These are phyloP conservation scores for Urocynchramus pylzowi DNA, from an alignment of 2,113 vertebrate species.

Conservation along the genomic window DNA sequence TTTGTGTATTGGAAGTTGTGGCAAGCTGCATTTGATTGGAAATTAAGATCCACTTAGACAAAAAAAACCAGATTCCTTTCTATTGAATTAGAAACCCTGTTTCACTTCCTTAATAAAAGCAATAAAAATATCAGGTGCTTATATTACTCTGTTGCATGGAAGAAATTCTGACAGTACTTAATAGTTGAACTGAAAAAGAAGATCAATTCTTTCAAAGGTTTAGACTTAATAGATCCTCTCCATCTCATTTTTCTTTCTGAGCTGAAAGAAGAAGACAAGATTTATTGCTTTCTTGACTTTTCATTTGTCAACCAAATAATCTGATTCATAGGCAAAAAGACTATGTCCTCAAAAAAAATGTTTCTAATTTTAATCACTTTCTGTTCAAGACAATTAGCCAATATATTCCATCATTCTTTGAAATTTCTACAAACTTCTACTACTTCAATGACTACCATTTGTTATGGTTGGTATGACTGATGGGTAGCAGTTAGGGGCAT, in stretches of 20 bases:
- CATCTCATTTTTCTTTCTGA: neutral
- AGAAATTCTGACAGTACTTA: neutral
- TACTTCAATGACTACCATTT: neutral
- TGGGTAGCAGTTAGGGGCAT: neutral
- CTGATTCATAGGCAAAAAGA: neutral
- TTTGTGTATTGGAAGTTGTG: neutral
- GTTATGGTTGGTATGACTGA: neutral
- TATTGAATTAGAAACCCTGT: neutral
- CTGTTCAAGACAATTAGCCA: neutral
- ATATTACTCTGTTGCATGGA: neutral
- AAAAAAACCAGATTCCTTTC: neutral
- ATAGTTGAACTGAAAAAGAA: neutral
- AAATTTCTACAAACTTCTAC: neutral
- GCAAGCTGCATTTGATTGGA: neutral
- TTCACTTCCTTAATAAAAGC: neutral
- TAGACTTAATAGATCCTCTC: neutral
- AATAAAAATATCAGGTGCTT: neutral
- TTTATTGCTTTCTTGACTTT: neutral
- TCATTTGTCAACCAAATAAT: neutral
- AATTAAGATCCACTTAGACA: neutral
- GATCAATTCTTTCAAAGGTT: neutral
- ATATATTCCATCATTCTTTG: neutral
- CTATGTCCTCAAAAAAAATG: neutral
- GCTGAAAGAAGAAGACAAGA: neutral
- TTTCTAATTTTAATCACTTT: neutral